Evolutionary conservation across 2,113 vertebrate genomes (phyloP).

Genomic region (Semnopithecus entellus): DNA sequence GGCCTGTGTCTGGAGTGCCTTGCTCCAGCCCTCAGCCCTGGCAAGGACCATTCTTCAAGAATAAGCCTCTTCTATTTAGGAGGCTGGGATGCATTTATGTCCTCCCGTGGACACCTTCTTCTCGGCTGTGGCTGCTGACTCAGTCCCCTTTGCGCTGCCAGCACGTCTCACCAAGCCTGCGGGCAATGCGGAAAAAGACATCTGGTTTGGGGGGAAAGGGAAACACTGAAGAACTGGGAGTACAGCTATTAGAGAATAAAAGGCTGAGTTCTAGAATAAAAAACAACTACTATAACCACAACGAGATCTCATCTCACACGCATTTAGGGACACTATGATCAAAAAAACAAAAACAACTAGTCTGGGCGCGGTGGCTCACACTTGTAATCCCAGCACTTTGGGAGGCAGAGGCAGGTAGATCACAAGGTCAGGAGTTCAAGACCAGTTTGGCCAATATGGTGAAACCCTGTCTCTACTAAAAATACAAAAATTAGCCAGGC

Average conservation of each 20-base stretch:
- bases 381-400: neutral
- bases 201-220: neutral
- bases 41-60: neutral
- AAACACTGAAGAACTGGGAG: neutral
- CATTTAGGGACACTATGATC: neutral
- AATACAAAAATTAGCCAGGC: neutral
- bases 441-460: neutral
- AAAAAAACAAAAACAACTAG: neutral
- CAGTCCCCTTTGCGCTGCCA: too few species aligned
- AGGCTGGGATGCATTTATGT: too few species aligned
- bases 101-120: neutral
- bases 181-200: neutral
- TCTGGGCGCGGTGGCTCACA: neutral
- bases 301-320: neutral
- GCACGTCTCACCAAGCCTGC: neutral
- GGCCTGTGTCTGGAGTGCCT: neutral
- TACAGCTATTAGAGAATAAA: fast-evolving
- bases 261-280: neutral
- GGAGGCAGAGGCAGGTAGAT: neutral
- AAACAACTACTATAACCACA: neutral
- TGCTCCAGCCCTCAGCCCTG: neutral
- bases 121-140: neutral
- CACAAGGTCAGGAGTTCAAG: neutral
- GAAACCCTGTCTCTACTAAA: neutral
- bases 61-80: neutral